Base-by-base conservation (phyloP, 2,113 vertebrate species). In the Phyllostomus hastatus region DNA sequence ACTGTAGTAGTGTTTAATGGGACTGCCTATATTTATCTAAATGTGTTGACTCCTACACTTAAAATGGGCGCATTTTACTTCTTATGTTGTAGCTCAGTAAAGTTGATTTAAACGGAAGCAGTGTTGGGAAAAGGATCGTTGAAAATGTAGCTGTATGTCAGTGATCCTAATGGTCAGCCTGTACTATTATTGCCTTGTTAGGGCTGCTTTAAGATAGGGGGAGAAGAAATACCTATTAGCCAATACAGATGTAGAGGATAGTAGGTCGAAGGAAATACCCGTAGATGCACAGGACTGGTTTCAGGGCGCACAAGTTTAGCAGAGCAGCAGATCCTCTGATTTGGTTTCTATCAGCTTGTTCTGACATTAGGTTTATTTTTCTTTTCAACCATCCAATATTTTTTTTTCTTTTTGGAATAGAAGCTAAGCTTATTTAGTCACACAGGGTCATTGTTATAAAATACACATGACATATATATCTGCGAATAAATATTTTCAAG, bases 81-180 rank as follows among this genome's bases (percentile, higher is more conserved):
- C 54, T 79, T 48, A 64, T 78, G 6, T 61, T 54, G 31, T 33
- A 72, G 19, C 16, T 81, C 38, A 87, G 38, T 90, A 59, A 91
- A 48, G 4, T 52, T 31, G 11, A 69, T 86, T 93, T 66, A 54
- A 94, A 66, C 41, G 24, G 92, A 75, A 81, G 2, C 10, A 50
- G 97, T 99, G 99, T 97, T 98, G 99, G 98, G 99, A 99, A 98
- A 99, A 99, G 20, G 99, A 99, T 98, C 99, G 99, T 98, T 99
- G 98, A 99, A 99, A 98, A 99, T 99, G 99, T 99, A 99, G 72
- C 98, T 99, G 97, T 99, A 99, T 96, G 99, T 99, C 97, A 99
- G 99, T 98, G 98, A 99, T 96, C 99, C 99, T 96, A 99, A 99
- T 92, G 99, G 99, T 98, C 99, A 99, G 96, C 95, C 97, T 97